Evolutionary conservation across 2,888 invertebrate genomes (phyloP), one percentile per base, ranked within the genome.

Genomic region (Biston betularia): DNA sequence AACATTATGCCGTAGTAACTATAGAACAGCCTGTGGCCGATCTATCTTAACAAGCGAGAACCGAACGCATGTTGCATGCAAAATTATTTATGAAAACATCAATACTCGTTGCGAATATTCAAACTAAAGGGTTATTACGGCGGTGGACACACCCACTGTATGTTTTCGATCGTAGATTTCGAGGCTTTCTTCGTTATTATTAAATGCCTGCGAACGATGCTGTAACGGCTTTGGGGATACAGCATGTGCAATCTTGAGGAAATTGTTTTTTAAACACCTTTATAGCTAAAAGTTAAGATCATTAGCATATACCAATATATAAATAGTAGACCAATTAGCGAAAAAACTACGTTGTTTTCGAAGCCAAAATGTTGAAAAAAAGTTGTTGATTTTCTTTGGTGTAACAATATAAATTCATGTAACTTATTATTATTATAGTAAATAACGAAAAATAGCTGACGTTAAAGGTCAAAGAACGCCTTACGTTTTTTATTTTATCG

Each of bases 121-220:
- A 77, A 75, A 77, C 80, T 81, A 75, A 82, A 82, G 82, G 75
- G 80, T 83, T 83, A 85, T 83, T 73, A 76, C 80, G 78, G 46
- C 59, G 80, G 80, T 82, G 76, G 80, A 83, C 83, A 86, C 92
- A 84, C 88, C 89, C 89, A 87, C 82, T 87, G 86, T 88, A 86
- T 87, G 89, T 83, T 84, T 84, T 86, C 86, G 90, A 93, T 93
- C 91, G 88, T 80, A 85, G 83, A 92, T 92, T 92, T 82, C 84
- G 85, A 81, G 15, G 86, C 92, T 92, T 92, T 92, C 92, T 89
- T 91, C 89, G 86, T 89, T 92, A 92, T 91, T 93, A 93, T 91
- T 93, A 93, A 92, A 90, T 85, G 88, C 90, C 83, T 82, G 87
- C 87, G 82, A 87, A 87, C 87, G 86, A 83, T 87, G 87, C 83